A percentile compares a stretch with the other conserved stretches of the same genome.
These are phyloP conservation scores for Steromphala cineraria DNA, from an alignment of 2,888 invertebrate species.

Conservation along the genomic window DNA sequence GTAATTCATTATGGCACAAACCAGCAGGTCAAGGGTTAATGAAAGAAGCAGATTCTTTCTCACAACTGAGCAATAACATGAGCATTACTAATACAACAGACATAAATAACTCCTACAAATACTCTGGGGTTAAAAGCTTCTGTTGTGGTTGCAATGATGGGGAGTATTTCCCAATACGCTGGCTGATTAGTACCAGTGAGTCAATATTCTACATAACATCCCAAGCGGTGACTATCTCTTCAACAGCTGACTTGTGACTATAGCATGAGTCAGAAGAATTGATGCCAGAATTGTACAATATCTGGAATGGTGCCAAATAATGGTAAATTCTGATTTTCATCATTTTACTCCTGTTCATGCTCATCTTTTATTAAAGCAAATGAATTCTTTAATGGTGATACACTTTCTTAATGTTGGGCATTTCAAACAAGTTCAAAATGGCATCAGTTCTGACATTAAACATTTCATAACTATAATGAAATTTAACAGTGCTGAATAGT, in stretches of 20 bases:
- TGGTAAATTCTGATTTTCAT: background rate
- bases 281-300: background rate
- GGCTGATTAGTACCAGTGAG: background rate
- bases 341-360: no score
- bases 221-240: no score
- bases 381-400: no score
- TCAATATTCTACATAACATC: background rate
- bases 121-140: background rate
- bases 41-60: no score
- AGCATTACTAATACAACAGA: background rate
- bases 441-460: no score
- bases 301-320: background rate
- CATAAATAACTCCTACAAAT: background rate
- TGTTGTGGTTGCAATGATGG: background rate
- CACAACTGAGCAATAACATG: background rate
- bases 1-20: no score
- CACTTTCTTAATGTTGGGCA: no score
- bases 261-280: background rate
- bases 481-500: no score
- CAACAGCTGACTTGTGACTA: background rate
- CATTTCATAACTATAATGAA: no score
- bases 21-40: no score
- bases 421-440: no score
- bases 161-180: background rate
- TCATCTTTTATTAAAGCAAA: no score